Base-by-base conservation (phyloP, 23 tunicate genomes). In the Styela clava region DNA sequence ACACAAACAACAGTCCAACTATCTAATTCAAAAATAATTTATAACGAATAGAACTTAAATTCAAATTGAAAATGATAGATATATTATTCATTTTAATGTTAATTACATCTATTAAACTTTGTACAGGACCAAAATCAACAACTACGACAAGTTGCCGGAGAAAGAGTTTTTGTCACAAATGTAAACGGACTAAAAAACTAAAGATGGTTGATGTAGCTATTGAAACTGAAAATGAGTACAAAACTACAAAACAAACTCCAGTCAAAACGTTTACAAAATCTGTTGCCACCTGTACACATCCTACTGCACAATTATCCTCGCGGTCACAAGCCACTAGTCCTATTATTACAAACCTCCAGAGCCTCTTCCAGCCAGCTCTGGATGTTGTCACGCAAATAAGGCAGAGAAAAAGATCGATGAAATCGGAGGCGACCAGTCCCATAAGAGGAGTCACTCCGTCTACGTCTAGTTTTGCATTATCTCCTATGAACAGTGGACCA, bases 171-270 rank as follows among this genome's bases (percentile, higher is more conserved):
- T 44, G 81, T 30, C 81, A 76, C 24, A 52, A 52, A 24, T 44
- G 81, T 28, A 76, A 52, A 76, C 20, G 29, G 65, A 24, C 65
- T 19, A 76, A 76, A 36, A 33, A 44, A 2, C 21, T 19, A 7
- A 76, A 76, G 44, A 35, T 44, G 52, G 65, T 76, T 18, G 81
- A 76, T 52, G 65, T 76, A 24, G 81, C 81, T 19, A 1, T 76
- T 19, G 81, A 44, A 16, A 76, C 81, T 16, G 65, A 52, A 16
- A 36, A 21, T 12, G 62, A 76, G 16, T 16, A 25, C 24, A 27
- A 67, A 1, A 67, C 71, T 18, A 16, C 71, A 22, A 16, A 12
- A 67, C 19, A 19, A 25, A 1, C 71, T 18, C 71, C 30, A 16
- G 16, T 18, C 71, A 27, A 67, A 67, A 18, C 21, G 24, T 16